These are phyloP conservation scores for Ichneumon xanthorius DNA, from an alignment of 2,888 invertebrate genomes.

Conservation along the genomic window DNA sequence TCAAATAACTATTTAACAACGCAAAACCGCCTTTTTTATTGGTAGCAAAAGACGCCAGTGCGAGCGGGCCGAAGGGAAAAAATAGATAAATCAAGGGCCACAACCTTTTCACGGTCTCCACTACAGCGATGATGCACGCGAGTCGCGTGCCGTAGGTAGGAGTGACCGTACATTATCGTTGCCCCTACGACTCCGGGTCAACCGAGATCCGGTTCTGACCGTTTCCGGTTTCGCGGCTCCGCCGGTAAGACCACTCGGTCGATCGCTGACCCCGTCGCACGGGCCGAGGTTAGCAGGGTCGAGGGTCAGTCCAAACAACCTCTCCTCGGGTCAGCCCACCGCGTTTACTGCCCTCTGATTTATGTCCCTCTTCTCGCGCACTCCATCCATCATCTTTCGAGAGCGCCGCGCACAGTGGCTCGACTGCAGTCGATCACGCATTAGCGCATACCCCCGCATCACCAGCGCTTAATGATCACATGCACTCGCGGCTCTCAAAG, in stretches of 20 bases:
- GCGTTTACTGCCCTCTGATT: constrained; percentile 80
- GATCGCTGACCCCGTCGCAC: constrained; percentile 58
- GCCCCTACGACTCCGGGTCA: constrained; percentile 78
- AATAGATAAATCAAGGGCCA: constrained; percentile 61
- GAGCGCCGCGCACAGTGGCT: background rate
- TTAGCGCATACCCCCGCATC: background rate
- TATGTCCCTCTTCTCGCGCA: constrained; percentile 77
- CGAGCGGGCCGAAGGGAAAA: constrained; percentile 28
- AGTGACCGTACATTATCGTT: constrained; percentile 82
- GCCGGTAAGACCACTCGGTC: constrained; percentile 42
- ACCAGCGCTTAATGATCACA: background rate
- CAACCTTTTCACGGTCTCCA: background rate
- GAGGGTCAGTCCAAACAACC: constrained; percentile 84
- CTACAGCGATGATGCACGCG: constrained; percentile 75
- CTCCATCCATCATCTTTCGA: constrained; percentile 32
- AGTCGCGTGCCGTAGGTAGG: constrained; percentile 81
- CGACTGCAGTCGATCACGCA: background rate
- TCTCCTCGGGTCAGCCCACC: constrained; percentile 81
- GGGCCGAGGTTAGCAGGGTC: constrained; percentile 78
- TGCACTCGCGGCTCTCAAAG: background rate
- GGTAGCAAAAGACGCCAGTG: constrained; percentile 42
- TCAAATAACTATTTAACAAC: constrained; percentile 67
- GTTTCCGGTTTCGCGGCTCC: constrained; percentile 78
- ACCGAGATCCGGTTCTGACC: constrained; percentile 77
- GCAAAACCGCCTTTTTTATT: constrained; percentile 45